Evolutionary conservation across 2,888 invertebrate species (phyloP).

Genomic region (Stramonita haemastoma): DNA sequence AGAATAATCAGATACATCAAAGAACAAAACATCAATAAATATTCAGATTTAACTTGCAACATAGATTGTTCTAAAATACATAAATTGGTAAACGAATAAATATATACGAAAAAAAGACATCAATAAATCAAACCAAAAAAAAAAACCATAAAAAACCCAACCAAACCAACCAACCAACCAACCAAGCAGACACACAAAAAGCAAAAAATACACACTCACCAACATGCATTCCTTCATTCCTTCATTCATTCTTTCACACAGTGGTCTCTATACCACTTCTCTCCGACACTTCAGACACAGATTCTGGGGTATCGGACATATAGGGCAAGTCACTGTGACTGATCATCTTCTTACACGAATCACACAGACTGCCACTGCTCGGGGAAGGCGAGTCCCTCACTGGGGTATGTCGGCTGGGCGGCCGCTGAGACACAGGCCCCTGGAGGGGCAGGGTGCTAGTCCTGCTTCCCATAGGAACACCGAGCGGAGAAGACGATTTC

Average conservation of each 20-base stretch:
- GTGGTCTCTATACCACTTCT: slow-evolving; percentile 49
- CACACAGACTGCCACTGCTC: slow-evolving; percentile 37
- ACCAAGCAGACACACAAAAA: not conserved
- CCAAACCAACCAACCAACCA: not conserved
- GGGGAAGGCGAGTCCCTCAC: slow-evolving; percentile 23
- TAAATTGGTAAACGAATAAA: not conserved
- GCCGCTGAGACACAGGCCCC: not conserved
- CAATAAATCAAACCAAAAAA: not conserved
- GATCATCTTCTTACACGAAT: slow-evolving; percentile 41
- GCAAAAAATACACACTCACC: no score
- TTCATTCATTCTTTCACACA: slow-evolving; percentile 15
- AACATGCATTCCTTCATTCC: no score
- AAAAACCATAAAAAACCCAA: not conserved
- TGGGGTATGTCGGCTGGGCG: not conserved
- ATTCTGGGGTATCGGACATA: slow-evolving; percentile 34
- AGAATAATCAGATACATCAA: not conserved
- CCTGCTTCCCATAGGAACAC: not conserved
- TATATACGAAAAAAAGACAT: not conserved
- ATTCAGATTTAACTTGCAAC: not conserved
- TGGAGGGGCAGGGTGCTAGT: not conserved
- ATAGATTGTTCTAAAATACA: not conserved
- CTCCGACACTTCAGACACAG: slow-evolving; percentile 35
- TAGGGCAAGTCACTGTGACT: slow-evolving; percentile 7
- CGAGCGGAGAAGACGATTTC: not conserved
- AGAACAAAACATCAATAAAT: not conserved